These are phyloP conservation scores for Melanotaenia pygmaea DNA, from an alignment of 2,797 vertebrate genomes.

Conservation along the genomic window DNA sequence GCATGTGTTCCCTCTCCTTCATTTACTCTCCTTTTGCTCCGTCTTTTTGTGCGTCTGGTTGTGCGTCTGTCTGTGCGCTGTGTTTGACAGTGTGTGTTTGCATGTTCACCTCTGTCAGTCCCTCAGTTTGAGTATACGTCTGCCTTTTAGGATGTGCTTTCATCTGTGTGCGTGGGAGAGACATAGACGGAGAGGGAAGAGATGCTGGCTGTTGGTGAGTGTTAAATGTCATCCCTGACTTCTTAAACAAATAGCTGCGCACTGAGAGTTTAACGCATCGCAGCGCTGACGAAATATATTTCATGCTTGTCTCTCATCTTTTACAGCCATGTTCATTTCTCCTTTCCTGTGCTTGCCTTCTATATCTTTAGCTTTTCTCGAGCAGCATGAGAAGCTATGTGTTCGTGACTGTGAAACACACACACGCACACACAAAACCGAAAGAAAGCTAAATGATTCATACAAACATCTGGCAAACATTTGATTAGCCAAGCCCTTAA, in stretches of 20 bases:
- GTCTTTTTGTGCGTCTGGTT: conserved; percentile 6
- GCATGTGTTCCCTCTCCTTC: conserved; percentile 22
- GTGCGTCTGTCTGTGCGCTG: background rate
- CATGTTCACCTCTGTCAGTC: conserved; percentile 31
- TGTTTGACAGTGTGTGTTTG: conserved; percentile 14
- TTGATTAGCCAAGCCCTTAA: background rate
- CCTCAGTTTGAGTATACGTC: conserved; percentile 15
- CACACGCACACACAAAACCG: background rate
- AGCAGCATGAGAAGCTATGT: background rate
- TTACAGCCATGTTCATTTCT: conserved; percentile 14
- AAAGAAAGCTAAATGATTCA: conserved; percentile 1
- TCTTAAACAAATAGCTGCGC: conserved; percentile 67
- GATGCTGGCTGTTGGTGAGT: conserved; percentile 33
- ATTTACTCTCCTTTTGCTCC: background rate
- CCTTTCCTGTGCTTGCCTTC: background rate
- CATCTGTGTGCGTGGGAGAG: conserved; percentile 29
- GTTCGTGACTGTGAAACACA: conserved; percentile 1
- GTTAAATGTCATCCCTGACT: conserved; percentile 73
- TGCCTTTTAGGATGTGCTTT: conserved; percentile 22
- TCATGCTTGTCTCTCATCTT: conserved; percentile 11
- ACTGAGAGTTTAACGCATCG: conserved; percentile 55
- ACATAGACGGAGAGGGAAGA: conserved; percentile 25
- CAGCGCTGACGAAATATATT: conserved; percentile 43
- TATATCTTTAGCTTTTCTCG: background rate
- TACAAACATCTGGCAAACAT: background rate